Evolutionary conservation across 2,797 vertebrate species (phyloP).

Genomic region (Chelonia mydas): DNA sequence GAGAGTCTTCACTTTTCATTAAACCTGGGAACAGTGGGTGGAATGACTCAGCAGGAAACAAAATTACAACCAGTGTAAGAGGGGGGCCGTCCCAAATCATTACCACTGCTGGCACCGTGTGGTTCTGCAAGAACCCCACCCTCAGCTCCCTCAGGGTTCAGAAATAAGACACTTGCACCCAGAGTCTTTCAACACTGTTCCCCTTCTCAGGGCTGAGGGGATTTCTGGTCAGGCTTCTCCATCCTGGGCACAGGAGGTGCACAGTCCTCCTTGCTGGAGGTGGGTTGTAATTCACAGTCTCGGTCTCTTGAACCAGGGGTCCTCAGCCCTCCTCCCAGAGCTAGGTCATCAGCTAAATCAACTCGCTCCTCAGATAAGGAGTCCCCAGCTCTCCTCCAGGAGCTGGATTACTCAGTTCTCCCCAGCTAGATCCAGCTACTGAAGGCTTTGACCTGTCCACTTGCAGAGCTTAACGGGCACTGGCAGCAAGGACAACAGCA

Average conservation of each 20-base stretch:
- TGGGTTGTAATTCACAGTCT: background rate
- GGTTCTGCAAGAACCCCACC: background rate
- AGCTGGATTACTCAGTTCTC: background rate
- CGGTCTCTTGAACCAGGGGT: background rate
- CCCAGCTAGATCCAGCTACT: background rate
- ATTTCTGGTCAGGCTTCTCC: background rate
- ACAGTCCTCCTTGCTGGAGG: background rate
- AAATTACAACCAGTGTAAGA: background rate
- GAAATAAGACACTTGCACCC: background rate
- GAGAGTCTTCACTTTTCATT: background rate
- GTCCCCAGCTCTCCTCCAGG: no score
- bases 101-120: background rate
- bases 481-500: background rate
- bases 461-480: background rate
- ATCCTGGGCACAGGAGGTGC: background rate
- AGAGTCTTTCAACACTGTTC: background rate
- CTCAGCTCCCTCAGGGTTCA: background rate
- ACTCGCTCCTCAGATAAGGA: no score
- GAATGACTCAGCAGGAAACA: background rate
- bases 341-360: background rate
- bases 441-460: background rate
- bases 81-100: background rate
- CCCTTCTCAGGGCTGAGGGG: no score
- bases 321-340: background rate
- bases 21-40: background rate